Evolutionary conservation across 2,888 invertebrate species (phyloP), one percentile per base, ranked within the genome.

Genomic region (Hemithea aestivaria): DNA sequence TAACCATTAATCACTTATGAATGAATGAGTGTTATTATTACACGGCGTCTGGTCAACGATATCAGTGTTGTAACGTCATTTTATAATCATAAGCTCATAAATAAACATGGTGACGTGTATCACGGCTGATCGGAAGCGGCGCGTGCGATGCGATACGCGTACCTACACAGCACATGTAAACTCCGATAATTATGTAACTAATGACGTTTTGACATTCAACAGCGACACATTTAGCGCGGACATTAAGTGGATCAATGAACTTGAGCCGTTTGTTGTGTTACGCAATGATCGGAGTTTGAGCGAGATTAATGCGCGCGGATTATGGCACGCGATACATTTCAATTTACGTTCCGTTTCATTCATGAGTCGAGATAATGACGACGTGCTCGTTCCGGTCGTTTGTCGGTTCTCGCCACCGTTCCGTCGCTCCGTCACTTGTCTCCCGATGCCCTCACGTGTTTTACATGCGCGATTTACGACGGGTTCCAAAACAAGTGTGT

Each of bases 171-270:
- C 62, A 57, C 60, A 64, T 70, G 73, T 72, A 73, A 74, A 72
- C 73, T 68, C 63, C 60, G 62, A 66, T 73, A 74, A 81, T 82
- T 80, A 81, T 76, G 74, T 82, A 82, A 81, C 69, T 77, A 76
- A 53, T 53, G 46, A 53, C 79, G 82, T 80, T 85, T 85, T 83
- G 84, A 87, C 83, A 84, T 85, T 82, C 76, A 67, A 71, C 66
- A 71, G 72, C 79, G 85, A 85, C 84, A 85, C 77, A 84, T 87
- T 85, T 84, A 82, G 80, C 70, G 73, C 73, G 71, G 74, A 72
- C 76, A 75, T 78, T 82, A 84, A 82, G 85, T 84, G 82, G 85
- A 85, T 85, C 87, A 85, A 83, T 85, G 87, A 87, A 85, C 87
- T 85, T 85, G 85, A 79, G 82, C 69, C 73, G 80, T 79, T 78